A percentile compares a stretch with the other conserved stretches of the same genome.
These are phyloP conservation scores for Teleopsis dalmanni DNA, from an alignment of 1,140 invertebrate genomes.

Conservation along the genomic window DNA sequence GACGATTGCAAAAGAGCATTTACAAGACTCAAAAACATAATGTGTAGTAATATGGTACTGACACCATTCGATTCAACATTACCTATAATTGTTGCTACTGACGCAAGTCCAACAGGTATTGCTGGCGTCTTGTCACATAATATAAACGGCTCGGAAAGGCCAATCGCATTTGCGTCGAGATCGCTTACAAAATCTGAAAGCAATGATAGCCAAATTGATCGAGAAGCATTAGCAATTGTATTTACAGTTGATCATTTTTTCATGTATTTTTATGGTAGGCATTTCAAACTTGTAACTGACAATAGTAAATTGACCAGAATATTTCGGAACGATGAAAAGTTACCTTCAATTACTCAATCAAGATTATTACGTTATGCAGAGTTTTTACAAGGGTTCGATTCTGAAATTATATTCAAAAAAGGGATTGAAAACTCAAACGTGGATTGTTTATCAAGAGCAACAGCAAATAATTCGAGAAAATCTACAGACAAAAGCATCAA, in stretches of 20 bases:
- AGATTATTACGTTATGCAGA: constrained; percentile 7
- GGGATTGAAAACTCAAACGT: not conserved
- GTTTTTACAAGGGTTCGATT: too few relatives aligned
- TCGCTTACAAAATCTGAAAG: constrained; percentile 13
- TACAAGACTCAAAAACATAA: constrained; percentile 17
- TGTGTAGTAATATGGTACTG: constrained; percentile 9
- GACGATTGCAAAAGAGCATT: constrained; percentile 12
- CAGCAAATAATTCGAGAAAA: not conserved
- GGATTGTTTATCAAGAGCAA: constrained; percentile 8
- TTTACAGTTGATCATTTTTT: constrained; percentile 17
- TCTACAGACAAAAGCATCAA: constrained; percentile 1
- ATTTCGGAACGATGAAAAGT: too few relatives aligned
- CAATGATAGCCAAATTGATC: constrained; percentile 20
- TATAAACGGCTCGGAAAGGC: not conserved
- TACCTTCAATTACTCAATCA: not conserved
- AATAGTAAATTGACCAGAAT: not conserved
- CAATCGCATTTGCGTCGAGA: constrained; percentile 6
- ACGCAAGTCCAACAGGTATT: constrained; percentile 5
- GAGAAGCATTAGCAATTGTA: constrained; percentile 15
- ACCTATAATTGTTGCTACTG: constrained; percentile 6
- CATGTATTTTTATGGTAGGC: constrained; percentile 9
- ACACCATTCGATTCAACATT: not conserved
- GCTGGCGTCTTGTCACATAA: not conserved
- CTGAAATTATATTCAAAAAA: constrained; percentile 11
- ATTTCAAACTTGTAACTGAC: not conserved